A percentile compares a stretch with the other conserved stretches of the same genome.
Conservation (phyloP, 2,888 invertebrate species). For the Pammene aurita region DNA sequence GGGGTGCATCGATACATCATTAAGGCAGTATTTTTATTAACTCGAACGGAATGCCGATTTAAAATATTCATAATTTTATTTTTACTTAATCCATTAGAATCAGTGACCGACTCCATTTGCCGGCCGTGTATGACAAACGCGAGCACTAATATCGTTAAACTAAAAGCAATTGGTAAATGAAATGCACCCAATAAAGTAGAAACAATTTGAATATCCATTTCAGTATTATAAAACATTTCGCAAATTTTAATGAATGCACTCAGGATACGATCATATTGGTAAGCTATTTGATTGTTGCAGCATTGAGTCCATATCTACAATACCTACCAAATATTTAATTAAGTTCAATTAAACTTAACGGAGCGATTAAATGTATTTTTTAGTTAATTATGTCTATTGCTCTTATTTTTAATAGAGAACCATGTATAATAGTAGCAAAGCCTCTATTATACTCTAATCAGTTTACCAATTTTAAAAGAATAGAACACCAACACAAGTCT, state of each 20-base stretch:
- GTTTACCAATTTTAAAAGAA: too few relatives aligned
- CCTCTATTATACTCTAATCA: too few relatives aligned
- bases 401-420: too few relatives aligned
- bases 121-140: conserved; percentile 43
- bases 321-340: too few relatives aligned
- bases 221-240: conserved; percentile 17
- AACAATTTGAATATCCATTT: conserved; percentile 13
- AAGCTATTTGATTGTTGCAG: not conserved
- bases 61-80: conserved; percentile 75
- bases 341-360: too few relatives aligned
- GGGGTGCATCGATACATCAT: conserved; percentile 70
- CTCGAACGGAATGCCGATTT: conserved; percentile 69
- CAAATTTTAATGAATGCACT: conserved; percentile 2
- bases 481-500: too few relatives aligned
- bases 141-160: conserved; percentile 39
- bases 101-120: conserved; percentile 47
- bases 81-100: conserved; percentile 68
- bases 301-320: not conserved
- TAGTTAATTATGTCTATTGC: too few relatives aligned
- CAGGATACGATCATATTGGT: not conserved
- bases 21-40: conserved; percentile 79
- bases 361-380: too few relatives aligned
- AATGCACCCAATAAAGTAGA: conserved; percentile 15
- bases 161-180: conserved; percentile 24
- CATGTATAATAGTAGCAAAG: too few relatives aligned